Conservation (phyloP, 2,113 vertebrate genomes). For the Apus apus region DNA sequence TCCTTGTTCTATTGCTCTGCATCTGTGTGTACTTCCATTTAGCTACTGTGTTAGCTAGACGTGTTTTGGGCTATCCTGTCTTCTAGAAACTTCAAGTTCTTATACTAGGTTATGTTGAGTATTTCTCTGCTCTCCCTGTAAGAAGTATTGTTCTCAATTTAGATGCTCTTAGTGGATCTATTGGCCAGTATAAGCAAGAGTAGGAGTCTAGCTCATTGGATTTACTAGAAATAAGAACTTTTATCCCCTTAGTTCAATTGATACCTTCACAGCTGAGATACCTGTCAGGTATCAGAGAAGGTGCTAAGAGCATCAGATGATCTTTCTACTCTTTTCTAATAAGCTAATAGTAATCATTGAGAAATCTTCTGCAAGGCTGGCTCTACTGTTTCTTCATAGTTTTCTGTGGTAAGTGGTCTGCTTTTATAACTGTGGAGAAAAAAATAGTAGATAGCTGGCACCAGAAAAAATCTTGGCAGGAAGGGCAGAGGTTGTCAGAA, state of each 20-base stretch:
- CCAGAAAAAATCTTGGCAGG: background rate
- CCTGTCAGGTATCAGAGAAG: background rate
- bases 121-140: background rate
- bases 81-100: background rate
- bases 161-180: background rate
- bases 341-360: background rate
- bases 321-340: background rate
- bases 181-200: background rate
- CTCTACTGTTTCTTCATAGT: background rate
- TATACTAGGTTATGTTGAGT: background rate
- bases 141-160: background rate
- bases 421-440: background rate
- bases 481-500: background rate
- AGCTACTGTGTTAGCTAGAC: background rate
- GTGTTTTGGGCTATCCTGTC: background rate
- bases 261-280: background rate
- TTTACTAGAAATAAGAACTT: background rate
- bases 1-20: background rate
- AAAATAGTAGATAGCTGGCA: conserved; percentile 21
- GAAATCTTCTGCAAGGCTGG: background rate
- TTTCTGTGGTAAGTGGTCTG: background rate
- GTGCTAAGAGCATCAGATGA: background rate
- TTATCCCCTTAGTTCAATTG: background rate
- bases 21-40: background rate
- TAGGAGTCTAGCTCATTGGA: background rate